Evolutionary conservation across 30 jellyfish, hydroid and myxozoan genomes (phyloP), one percentile per base, ranked within the genome.

Genomic region (Aurelia coerulea): DNA sequence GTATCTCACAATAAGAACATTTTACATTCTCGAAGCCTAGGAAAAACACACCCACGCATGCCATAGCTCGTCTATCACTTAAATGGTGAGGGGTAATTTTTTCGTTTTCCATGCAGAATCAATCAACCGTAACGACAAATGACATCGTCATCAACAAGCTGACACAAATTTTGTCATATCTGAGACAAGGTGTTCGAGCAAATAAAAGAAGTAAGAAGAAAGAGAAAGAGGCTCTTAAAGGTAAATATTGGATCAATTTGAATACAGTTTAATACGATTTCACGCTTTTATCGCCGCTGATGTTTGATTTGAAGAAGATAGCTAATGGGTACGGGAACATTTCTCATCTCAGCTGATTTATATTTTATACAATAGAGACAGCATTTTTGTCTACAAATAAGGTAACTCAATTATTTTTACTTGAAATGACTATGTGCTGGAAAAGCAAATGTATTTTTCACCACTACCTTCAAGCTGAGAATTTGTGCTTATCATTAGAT

Each of bases 171-270:
- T 49, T 95, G 96, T 95, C 98, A 4, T 95, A 95, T 71, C 64
- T 95, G 85, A 87, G 99, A 65, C 99, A 95, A 78, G 99, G 99
- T 15, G 96, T 95, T 23, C 91, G 98, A 66, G 97, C 99, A 15
- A 79, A 83, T 58, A 95, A 90, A 64, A 95, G 84, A 62, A 63
- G 52, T 58, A 95, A 95, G 85, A 95, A 83, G 88, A 89, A 91
- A 84, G 98, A 93, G 46, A 95, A 84, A 90, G 99, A 95, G 42
- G 93, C 81, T 16, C n/a, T 86, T 0, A 82, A 89, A 68, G 99
- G 99, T 94, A 46, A 37, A 37, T 35, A 32, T 15, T 62, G 58
- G 6, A 11, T 50, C 17, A 10, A 31, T 32, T 54, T 17, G 81
- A 15, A 10, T 14, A n/a, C 14, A 23, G 35, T 19, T 65, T 65